Evolutionary conservation across 2,888 invertebrate species (phyloP), one percentile per base, ranked within the genome.

Genomic region (Deilephila porcellus): DNA sequence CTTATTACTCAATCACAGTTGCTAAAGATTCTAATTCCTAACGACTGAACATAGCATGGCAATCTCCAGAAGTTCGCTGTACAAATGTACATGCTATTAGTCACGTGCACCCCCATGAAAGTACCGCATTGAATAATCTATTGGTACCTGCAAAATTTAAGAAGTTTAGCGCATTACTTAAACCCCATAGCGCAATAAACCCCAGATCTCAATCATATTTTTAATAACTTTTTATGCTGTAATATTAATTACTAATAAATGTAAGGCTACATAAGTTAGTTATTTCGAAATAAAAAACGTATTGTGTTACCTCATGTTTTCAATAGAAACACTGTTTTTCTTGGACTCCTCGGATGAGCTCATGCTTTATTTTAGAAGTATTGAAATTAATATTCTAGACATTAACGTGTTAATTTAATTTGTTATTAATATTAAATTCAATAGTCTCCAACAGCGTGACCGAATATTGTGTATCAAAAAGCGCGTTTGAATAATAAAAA

Each of bases 401-500:
- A 45, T 45, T 64, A 64, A 62, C 20, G 64, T 45, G 64, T n/a
- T 64, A 37, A 45, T 64, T 64, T 64, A 45, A 45, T 20, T 45
- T 45, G 14, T 45, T 37, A 20, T 37, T 64, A 64, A 64, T 52
- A 67, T 52, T 25, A 25, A 52, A 67, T 67, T 45, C 45, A 25
- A 67, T 52, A 52, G 67, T 67, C 45, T 67, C 25, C 19, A 63
- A 34, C 19, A 25, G 25, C 20, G 37, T 11, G 6, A 52, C 6
- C 25, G 25, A 25, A 20, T 52, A 52, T 52, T 17, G 14, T 67
- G 45, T 52, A 67, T 67, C 67, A 52, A 52, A 67, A 52, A 67
- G 25, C 20, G 4, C 64, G 67, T 52, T 67, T 67, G 67, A 67
- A 67, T 67, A 67, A 67, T 67, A 52, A 67, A 67, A 67, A 52